phyloP scores from a whole-genome alignment of 2,113 vertebrate genomes.

The Nipponia nippon region DNA sequence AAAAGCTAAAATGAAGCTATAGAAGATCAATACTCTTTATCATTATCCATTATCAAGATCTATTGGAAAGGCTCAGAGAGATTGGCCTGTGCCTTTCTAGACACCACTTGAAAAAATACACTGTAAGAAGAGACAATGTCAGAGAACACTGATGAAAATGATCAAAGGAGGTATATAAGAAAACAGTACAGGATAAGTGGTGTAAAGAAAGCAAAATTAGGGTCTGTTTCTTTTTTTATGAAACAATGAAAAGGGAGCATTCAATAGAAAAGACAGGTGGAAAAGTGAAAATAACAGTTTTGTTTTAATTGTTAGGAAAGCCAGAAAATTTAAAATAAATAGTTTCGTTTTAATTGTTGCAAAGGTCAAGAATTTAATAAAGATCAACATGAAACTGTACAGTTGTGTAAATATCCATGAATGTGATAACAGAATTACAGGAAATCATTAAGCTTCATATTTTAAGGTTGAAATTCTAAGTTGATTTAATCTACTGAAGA shows the following conservation, averaged over 20 bases:
- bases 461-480: background rate
- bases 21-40: background rate
- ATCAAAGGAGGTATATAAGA: background rate
- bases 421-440: background rate
- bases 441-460: background rate
- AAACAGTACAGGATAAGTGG: background rate
- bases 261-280: background rate
- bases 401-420: background rate
- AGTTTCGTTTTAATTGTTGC: background rate
- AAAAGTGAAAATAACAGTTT: background rate
- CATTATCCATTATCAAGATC: background rate
- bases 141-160: background rate
- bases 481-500: background rate
- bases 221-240: background rate
- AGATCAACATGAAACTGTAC: background rate
- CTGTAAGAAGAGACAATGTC: background rate
- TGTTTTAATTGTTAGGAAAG: background rate
- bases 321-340: background rate
- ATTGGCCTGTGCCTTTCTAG: background rate
- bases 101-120: background rate
- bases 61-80: background rate
- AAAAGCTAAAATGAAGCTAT: background rate
- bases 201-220: background rate
- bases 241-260: background rate
- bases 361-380: background rate